phyloP scores from a whole-genome alignment of 2,113 vertebrate genomes.

The Hyla sarda region DNA sequence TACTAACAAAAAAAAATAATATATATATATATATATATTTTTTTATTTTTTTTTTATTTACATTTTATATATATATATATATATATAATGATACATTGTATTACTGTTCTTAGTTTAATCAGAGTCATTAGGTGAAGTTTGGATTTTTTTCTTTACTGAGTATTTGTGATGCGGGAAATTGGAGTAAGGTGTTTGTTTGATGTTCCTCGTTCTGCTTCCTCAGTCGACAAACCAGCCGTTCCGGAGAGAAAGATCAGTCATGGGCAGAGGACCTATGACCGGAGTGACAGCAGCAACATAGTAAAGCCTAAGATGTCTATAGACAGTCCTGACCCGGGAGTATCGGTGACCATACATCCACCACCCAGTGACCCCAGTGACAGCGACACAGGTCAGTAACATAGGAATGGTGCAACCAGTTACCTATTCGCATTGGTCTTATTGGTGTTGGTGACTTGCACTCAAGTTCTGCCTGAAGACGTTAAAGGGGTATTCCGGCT shows the following conservation, averaged over 20 bases:
- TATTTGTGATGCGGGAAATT: not conserved
- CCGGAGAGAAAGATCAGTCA: constrained; percentile 63
- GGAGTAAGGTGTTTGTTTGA: not conserved
- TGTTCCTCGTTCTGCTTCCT: not conserved
- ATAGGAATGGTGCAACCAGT: too few relatives aligned
- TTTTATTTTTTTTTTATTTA: not conserved
- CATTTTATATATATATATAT: too few relatives aligned
- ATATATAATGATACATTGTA: not conserved
- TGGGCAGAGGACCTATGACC: constrained; percentile 38
- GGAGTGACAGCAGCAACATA: constrained; percentile 48
- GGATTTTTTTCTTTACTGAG: not conserved
- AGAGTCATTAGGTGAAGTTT: not conserved
- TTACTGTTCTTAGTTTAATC: not conserved
- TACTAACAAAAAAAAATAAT: too few relatives aligned
- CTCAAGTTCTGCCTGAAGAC: too few relatives aligned
- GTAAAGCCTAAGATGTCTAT: constrained; percentile 11
- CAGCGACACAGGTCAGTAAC: constrained; percentile 39
- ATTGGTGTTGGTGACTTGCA: too few relatives aligned
- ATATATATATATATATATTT: too few relatives aligned
- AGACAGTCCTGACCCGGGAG: constrained; percentile 56
- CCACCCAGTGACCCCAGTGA: constrained; percentile 38
- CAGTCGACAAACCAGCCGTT: constrained; percentile 64
- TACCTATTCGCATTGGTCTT: too few relatives aligned
- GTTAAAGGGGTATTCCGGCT: too few relatives aligned
- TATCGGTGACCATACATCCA: constrained; percentile 3